Base-by-base conservation (phyloP, 1,140 invertebrate species). In the Bilobella aurantiaca region DNA sequence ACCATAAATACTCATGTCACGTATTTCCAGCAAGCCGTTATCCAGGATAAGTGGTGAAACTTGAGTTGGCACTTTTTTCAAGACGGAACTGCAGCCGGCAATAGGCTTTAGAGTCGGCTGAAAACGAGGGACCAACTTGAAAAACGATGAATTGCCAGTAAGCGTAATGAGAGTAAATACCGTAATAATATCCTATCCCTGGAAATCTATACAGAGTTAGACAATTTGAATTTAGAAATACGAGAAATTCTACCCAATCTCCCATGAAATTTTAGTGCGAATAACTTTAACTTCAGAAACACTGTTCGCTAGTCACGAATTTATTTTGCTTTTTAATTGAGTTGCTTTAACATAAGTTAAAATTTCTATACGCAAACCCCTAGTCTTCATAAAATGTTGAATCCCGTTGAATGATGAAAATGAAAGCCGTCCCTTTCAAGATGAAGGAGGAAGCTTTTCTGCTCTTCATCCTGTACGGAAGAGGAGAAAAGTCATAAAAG, bases 1-100 rank as follows among this genome's bases (percentile, higher is more conserved):
- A 65, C 61, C 63, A 66, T 72, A 72, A 72, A 72, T 63, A 72
- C 67, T 58, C 70, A 67, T 63, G 68, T 72, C 70, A 72, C 70
- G 70, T 72, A 65, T 57, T 57, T 27, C 31, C 28, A 64, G 65
- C 65, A 69, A 68, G 70, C 63, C 66, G 68, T 69, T 72, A 69
- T 69, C 69, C 65, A 31, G 66, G 62, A 68, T 64, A 68, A 68
- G 64, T 65, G 56, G 59, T 29, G 34, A 34, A 53, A 57, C 62
- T 59, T 63, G 14, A 46, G 62, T 64, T 31, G 62, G 28, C 27
- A 34, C 29, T 29, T 34, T 56, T 64, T 56, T 25, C 16, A 53
- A 64, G 34, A 62, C 34, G n/a, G 8, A 8, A n/a, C n/a, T n/a
- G n/a, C n/a, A n/a, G n/a, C n/a, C n/a, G 37, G 37, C 37, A 42